Evolutionary conservation across 92 coral and sea anemone species (phyloP).

Genomic region (Montipora capitata): DNA sequence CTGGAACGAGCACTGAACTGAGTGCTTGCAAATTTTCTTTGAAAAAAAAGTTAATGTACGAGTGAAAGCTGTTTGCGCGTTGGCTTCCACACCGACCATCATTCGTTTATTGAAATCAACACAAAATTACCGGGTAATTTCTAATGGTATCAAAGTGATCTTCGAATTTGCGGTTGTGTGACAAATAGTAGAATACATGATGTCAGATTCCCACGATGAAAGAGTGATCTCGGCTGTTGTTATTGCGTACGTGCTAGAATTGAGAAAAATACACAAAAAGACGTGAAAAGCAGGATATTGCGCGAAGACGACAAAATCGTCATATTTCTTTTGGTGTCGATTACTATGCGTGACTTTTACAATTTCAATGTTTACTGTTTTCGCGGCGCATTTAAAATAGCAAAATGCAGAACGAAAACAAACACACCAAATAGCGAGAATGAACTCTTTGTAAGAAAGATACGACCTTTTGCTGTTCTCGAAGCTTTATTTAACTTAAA

Average conservation of each 20-base stretch:
- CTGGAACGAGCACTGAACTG: slow-evolving; percentile 57
- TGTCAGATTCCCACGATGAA: slow-evolving; percentile 43
- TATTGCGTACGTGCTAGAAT: slow-evolving; percentile 53
- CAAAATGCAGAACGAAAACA: slow-evolving; percentile 23
- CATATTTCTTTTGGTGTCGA: slow-evolving; percentile 20
- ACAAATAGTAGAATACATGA: slow-evolving; percentile 33
- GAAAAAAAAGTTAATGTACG: slow-evolving; percentile 12
- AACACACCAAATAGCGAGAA: slow-evolving; percentile 28
- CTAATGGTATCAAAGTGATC: slow-evolving; percentile 1
- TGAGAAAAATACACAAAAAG: slow-evolving; percentile 2
- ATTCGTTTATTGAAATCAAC: not conserved
- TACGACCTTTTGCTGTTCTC: not conserved
- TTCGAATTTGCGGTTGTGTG: slow-evolving; percentile 37
- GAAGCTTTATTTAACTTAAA: too few relatives aligned
- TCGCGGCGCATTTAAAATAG: slow-evolving; percentile 36
- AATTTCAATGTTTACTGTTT: slow-evolving; percentile 14
- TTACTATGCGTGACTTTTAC: slow-evolving; percentile 48
- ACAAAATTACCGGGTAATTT: not conserved
- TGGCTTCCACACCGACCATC: not conserved
- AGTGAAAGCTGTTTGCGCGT: slow-evolving; percentile 2
- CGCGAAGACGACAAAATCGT: slow-evolving; percentile 31
- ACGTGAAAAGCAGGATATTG: slow-evolving; percentile 24
- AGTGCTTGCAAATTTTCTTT: slow-evolving; percentile 14
- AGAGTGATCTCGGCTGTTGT: slow-evolving; percentile 45
- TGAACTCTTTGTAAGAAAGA: not conserved